These are phyloP conservation scores for Limnephilus rhombicus DNA, from an alignment of 2,888 invertebrate species.

Conservation along the genomic window DNA sequence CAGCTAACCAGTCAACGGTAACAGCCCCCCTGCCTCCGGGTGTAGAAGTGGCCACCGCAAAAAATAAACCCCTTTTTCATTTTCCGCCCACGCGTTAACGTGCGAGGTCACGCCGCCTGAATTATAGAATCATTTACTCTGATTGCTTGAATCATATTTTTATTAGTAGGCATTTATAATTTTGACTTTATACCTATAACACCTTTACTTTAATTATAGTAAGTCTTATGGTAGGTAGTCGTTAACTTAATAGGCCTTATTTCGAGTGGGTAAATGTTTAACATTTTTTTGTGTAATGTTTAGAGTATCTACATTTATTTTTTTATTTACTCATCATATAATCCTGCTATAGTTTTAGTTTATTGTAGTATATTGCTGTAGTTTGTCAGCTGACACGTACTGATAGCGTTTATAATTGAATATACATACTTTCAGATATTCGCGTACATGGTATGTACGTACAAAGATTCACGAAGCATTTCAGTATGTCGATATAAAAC, in stretches of 20 bases:
- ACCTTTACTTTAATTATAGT: not conserved
- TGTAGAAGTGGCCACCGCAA: not conserved
- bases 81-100: conserved; percentile 14
- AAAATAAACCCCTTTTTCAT: conserved; percentile 24
- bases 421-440: too few species aligned
- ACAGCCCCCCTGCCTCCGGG: not conserved
- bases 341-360: too few species aligned
- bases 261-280: not conserved
- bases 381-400: too few species aligned
- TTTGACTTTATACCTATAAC: not conserved
- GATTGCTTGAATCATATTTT: not conserved
- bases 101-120: conserved; percentile 6
- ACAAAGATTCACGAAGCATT: too few species aligned
- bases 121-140: conserved; percentile 26
- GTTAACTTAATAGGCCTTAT: not conserved
- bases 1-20: not conserved
- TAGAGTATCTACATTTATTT: too few species aligned
- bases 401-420: too few species aligned
- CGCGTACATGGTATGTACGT: too few species aligned
- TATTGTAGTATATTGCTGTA: too few species aligned
- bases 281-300: too few species aligned
- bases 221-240: not conserved
- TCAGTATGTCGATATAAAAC: too few species aligned
- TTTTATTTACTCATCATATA: too few species aligned
- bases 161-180: not conserved